Evolutionary conservation across 2,797 vertebrate genomes (phyloP).

Genomic region (Poecilia picta): DNA sequence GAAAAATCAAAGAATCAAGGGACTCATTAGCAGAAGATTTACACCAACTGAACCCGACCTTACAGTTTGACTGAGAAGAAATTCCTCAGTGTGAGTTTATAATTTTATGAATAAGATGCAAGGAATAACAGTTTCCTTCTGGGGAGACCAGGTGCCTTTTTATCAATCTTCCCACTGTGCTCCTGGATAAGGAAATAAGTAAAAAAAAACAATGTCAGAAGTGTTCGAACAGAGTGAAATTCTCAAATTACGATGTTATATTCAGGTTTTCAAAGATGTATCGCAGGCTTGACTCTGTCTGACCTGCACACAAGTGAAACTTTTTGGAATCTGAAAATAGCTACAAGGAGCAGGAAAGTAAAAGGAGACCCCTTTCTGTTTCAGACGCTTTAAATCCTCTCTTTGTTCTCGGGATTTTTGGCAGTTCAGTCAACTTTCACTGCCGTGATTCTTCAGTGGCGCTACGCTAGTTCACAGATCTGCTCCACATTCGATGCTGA

Average conservation of each 20-base stretch:
- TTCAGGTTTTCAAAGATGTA: constrained; percentile 42
- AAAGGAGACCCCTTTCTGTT: constrained; percentile 45
- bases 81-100: neutral
- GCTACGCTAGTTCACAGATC: constrained; percentile 54
- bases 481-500: constrained; percentile 41
- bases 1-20: neutral
- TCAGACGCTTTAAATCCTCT: constrained; percentile 42
- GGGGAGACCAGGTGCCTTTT: neutral
- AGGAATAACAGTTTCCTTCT: neutral
- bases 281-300: constrained; percentile 50
- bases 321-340: constrained; percentile 53
- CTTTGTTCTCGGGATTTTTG: constrained; percentile 51
- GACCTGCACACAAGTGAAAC: constrained; percentile 51
- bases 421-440: constrained; percentile 60
- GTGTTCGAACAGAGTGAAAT: neutral
- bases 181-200: constrained; percentile 23
- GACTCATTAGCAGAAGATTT: neutral
- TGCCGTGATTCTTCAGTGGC: constrained; percentile 64
- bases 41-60: neutral
- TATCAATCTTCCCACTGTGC: constrained; percentile 15
- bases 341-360: constrained; percentile 27
- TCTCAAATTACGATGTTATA: constrained; percentile 1
- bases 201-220: constrained; percentile 4
- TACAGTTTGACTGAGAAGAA: neutral
- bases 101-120: neutral